These are phyloP conservation scores for Macrotis lagotis DNA, from an alignment of 2,113 vertebrate species.

Conservation along the genomic window DNA sequence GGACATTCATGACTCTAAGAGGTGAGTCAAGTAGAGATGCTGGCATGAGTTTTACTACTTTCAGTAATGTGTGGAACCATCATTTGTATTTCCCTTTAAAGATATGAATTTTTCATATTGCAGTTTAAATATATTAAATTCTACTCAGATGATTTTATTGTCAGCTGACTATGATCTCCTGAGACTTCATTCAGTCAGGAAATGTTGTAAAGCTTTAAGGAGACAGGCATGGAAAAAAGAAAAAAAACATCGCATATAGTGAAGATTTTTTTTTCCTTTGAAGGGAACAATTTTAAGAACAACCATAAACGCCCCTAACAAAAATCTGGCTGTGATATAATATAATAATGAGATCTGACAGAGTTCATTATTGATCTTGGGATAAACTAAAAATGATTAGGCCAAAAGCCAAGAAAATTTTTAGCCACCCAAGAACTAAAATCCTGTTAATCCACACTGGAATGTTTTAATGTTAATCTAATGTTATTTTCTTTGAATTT, in stretches of 20 bases:
- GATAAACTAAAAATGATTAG: not conserved
- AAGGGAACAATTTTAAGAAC: not conserved
- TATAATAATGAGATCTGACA: not conserved
- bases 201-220: not conserved
- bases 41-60: not conserved
- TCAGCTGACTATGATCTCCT: not conserved
- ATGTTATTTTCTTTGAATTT: not conserved
- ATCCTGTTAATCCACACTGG: not conserved
- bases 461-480: not conserved
- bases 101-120: not conserved
- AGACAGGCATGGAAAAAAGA: not conserved
- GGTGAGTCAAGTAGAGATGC: not conserved
- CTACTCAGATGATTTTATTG: not conserved
- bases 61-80: not conserved
- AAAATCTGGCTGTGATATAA: not conserved
- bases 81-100: not conserved
- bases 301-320: not conserved
- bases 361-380: not conserved
- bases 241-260: not conserved
- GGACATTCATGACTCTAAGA: not conserved
- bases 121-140: not conserved
- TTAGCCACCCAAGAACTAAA: not conserved
- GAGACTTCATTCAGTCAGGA: not conserved
- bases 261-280: not conserved
- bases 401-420: not conserved